Conservation (phyloP, 2,113 vertebrate genomes). For the Stegostoma tigrinum region DNA sequence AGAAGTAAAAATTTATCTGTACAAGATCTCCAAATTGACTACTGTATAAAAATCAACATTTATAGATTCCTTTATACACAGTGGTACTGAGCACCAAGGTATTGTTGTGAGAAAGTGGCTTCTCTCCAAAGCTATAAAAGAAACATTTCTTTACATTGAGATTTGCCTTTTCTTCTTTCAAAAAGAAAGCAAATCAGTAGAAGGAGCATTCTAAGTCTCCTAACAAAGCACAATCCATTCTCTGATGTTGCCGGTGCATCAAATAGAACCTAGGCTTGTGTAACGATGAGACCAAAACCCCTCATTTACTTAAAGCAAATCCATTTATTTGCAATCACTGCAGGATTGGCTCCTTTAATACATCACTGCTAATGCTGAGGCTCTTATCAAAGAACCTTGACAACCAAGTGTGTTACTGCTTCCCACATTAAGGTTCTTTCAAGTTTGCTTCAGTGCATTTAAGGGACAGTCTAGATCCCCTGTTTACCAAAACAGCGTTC, state of each 20-base stretch:
- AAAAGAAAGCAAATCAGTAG: background rate
- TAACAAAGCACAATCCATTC: background rate
- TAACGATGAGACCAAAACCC: background rate
- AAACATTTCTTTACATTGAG: background rate
- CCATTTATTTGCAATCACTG: slow-evolving; percentile 26
- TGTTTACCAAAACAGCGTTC: background rate
- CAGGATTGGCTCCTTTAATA: background rate
- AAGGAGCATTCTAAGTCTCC: background rate
- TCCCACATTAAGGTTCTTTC: background rate
- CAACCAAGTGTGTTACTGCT: background rate
- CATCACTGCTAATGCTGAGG: background rate
- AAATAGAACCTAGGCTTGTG: background rate
- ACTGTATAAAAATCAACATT: slow-evolving; percentile 13
- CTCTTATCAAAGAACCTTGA: background rate
- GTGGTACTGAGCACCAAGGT: background rate
- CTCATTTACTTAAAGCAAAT: background rate
- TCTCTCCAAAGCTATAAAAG: background rate
- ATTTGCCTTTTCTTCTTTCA: too few species aligned
- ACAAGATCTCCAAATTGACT: slow-evolving; percentile 11
- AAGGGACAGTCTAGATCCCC: background rate
- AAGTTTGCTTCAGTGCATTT: background rate
- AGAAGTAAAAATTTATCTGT: background rate
- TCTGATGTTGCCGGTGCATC: background rate
- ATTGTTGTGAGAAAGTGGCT: background rate
- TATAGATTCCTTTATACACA: background rate